Percentiles rank a stretch among this genome's conserved stretches.
Evolutionary conservation across 2,113 vertebrate species (phyloP).

Genomic region (Lophius piscatorius): DNA sequence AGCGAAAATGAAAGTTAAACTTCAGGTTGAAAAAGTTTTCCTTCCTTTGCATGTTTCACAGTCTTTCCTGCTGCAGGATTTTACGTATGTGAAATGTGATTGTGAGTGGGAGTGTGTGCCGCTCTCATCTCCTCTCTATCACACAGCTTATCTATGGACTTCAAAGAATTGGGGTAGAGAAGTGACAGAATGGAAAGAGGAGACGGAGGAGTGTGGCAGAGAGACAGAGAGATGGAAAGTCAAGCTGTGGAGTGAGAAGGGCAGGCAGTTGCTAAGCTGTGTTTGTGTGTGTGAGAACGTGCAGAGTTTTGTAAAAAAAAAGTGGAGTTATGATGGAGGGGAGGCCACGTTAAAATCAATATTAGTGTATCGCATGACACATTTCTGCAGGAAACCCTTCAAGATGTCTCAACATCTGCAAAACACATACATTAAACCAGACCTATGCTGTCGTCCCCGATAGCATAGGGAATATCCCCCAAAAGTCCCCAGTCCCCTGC

Average conservation of each 20-base stretch:
- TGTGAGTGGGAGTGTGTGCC: slow-evolving; percentile 19
- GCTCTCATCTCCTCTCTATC: slow-evolving; percentile 61
- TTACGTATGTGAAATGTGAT: no score
- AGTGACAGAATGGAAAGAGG: slow-evolving; percentile 67
- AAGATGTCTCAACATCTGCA: slow-evolving; percentile 24
- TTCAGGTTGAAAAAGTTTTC: no score
- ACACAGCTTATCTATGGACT: slow-evolving; percentile 57
- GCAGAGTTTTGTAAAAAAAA: slow-evolving; percentile 41
- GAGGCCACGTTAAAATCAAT: slow-evolving; percentile 27
- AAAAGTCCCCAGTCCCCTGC: no score
- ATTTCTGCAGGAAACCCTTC: not conserved
- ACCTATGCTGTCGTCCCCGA: no score
- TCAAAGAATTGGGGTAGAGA: slow-evolving; percentile 54
- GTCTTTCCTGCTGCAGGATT: no score
- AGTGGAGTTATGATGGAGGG: slow-evolving; percentile 50
- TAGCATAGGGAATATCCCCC: no score
- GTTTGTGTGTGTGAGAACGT: slow-evolving; percentile 14
- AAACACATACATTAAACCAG: slow-evolving; percentile 33
- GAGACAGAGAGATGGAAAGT: slow-evolving; percentile 67
- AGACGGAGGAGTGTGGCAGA: slow-evolving; percentile 44
- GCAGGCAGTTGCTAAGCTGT: slow-evolving; percentile 70
- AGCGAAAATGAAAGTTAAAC: no score
- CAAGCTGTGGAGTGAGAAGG: slow-evolving; percentile 77
- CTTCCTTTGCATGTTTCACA: no score
- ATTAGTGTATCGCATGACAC: slow-evolving; percentile 17